Percentiles rank a stretch among this genome's conserved stretches.
Conservation (phyloP, 2,797 vertebrate genomes). For the Pyrocephalus nanus region DNA sequence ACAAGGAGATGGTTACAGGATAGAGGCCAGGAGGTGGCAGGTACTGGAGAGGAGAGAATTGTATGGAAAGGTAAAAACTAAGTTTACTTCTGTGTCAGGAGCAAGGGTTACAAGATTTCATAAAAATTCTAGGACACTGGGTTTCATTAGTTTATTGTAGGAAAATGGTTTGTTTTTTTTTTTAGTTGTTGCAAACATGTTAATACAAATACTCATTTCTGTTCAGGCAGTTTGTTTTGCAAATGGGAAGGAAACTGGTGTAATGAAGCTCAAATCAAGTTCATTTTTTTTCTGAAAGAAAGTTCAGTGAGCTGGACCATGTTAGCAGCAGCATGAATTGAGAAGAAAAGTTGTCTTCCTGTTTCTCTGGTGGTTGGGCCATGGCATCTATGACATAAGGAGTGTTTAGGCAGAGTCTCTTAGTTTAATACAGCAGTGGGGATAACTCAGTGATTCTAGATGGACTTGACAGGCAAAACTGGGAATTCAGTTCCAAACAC, state of each 20-base stretch:
- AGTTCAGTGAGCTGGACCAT: not conserved
- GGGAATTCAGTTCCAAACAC: not conserved
- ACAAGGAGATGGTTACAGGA: not conserved
- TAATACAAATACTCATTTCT: not conserved
- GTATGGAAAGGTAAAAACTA: not conserved
- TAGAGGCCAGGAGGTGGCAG: not conserved
- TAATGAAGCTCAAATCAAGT: not conserved
- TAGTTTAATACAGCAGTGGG: not conserved
- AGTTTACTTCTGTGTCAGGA: not conserved
- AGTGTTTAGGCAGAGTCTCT: not conserved
- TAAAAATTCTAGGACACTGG: not conserved
- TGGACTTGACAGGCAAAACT: not conserved
- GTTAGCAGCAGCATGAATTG: not conserved
- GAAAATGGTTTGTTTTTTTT: rapidly evolving
- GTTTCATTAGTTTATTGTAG: not conserved
- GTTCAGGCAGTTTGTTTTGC: not conserved
- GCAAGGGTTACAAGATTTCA: not conserved
- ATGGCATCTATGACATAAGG: too few species aligned
- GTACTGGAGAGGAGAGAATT: not conserved
- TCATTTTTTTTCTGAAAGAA: not conserved
- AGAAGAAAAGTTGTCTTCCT: not conserved
- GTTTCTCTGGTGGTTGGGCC: not conserved
- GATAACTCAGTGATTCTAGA: not conserved
- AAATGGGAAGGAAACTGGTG: not conserved
- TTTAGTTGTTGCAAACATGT: not conserved